These are phyloP conservation scores for Macquaria australasica DNA, from an alignment of 2,113 vertebrate genomes.

Conservation along the genomic window DNA sequence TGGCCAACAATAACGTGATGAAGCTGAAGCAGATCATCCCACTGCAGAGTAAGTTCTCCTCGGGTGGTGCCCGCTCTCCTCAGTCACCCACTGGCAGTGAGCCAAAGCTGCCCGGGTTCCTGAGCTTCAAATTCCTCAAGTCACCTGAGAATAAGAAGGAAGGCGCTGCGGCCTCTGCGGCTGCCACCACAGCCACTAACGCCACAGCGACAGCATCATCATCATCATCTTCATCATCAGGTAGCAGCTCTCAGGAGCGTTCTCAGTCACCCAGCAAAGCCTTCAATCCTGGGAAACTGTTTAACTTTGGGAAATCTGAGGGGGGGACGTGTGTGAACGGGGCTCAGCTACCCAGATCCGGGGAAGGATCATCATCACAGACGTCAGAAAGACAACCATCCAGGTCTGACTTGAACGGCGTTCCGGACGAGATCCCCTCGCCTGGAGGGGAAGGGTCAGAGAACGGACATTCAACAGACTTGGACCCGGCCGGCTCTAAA, in stretches of 20 bases:
- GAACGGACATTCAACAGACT: slow-evolving; percentile 79
- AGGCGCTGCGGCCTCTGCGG: slow-evolving; percentile 29
- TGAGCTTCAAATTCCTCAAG: slow-evolving; percentile 97
- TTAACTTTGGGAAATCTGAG: slow-evolving; percentile 92
- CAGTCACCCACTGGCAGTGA: slow-evolving; percentile 91
- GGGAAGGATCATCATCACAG: slow-evolving; percentile 70
- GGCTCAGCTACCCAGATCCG: slow-evolving; percentile 71
- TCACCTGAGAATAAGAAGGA: slow-evolving; percentile 93
- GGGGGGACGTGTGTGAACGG: slow-evolving; percentile 89
- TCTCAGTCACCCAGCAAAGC: slow-evolving; percentile 95
- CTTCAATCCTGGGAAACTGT: slow-evolving; percentile 95
- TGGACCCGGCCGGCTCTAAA: slow-evolving; percentile 78
- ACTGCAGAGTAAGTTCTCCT: slow-evolving; percentile 93
- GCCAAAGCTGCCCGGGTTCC: slow-evolving; percentile 94
- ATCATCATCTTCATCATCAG: slow-evolving; percentile 73
- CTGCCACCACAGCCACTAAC: slow-evolving; percentile 32
- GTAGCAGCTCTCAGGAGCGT: slow-evolving; percentile 85
- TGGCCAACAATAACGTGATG: slow-evolving; percentile 97
- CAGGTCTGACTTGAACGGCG: slow-evolving; percentile 87
- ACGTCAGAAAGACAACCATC: slow-evolving; percentile 75
- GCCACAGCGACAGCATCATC: not conserved
- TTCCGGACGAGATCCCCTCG: slow-evolving; percentile 85
- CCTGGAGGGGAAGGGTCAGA: slow-evolving; percentile 79
- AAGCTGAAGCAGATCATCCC: slow-evolving; percentile 98
- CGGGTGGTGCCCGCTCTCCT: slow-evolving; percentile 86